Evolutionary conservation across 2,797 vertebrate species (phyloP), one percentile per base, ranked within the genome.

Genomic region (Crax fasciolata): DNA sequence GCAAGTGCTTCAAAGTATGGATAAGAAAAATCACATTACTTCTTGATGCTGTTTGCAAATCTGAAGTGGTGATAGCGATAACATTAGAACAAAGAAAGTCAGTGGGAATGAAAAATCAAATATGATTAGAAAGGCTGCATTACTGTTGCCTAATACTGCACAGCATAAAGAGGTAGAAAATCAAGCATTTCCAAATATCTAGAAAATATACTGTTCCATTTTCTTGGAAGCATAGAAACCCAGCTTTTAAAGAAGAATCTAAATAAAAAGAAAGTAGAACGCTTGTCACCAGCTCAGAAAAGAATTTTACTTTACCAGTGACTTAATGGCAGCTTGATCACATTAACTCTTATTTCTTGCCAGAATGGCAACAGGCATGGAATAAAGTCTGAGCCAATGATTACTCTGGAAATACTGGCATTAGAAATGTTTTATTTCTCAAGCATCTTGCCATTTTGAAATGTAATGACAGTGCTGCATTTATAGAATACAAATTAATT

Each of bases 1-100:
- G 13, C 2, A 66, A 80, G 28, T 68, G 32, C 18, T 87, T 89
- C 52, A 65, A 58, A 83, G 65, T 30, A 44, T 1, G 6, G 14
- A 20, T 57, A 59, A 57, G 25, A 80, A 82, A 88, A 85, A 2
- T 0, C 35, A 71, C 14, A 30, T 79, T 77, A 57, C 38, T 61
- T 16, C 35, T 25, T 81, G 41, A 3, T 74, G 44, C 19, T 51
- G 4, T 52, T 35, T 54, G 10, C 16, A 92, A 65, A 32, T 2
- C 2, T 52, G 63, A 52, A 0, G 0, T 23, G 5, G 10, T 62
- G 16, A 20, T 2, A 4, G 8, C 2, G 4, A 25, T 58, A 32
- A 54, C 24, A 79, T 6, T 0, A 67, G 54, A 59, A 67, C 1
- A 59, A 4, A 32, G 43, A 28, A 72, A 39, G 6, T 32, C n/a